Evolutionary conservation across 1,140 invertebrate genomes (phyloP), one percentile per base, ranked within the genome.

Genomic region (Mizuhopecten yessoensis): DNA sequence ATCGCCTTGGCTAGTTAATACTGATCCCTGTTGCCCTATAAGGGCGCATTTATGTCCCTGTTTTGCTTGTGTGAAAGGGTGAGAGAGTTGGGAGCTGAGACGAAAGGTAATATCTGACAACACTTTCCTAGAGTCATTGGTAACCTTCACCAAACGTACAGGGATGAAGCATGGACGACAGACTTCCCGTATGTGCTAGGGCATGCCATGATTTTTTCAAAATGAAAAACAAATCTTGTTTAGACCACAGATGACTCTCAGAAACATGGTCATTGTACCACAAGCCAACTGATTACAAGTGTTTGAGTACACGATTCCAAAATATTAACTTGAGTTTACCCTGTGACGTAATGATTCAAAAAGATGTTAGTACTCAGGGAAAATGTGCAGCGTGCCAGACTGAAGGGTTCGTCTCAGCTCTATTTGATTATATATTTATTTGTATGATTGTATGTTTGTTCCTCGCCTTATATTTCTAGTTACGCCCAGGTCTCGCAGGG

Each of bases 391-490:
- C 11, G 5, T n/a, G 57, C 57, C 45, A 57, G 45, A 57, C 45
- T 29, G n/a, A 29, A n/a, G 5, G 1, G 5, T 75, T 75, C 11
- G 57, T 75, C n/a, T 75, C n/a, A 29, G 57, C 57, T 75, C 57
- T 5, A 75, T 29, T 29, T 75, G 57, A 75, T 75, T 75, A 29
- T 75, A 9, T 75, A 75, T 75, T 75, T 75, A 75, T 75, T 75
- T 75, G 57, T 75, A 75, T n/a, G 57, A 29, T 29, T 29, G 57
- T 17, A 23, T 75, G 57, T 75, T 75, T 75, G 57, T 75, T 75
- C 57, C 57, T 75, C 57, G 57, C 57, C 57, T 75, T 75, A 75
- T 75, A n/a, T 29, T 57, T 75, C 57, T 75, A 75, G 23, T 75
- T 75, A 29, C 23, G n/a, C 57, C 57, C n/a, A 29, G 15, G 57